Conservation (phyloP, 2,888 invertebrate genomes). For the Nasonovia ribisnigri region DNA sequence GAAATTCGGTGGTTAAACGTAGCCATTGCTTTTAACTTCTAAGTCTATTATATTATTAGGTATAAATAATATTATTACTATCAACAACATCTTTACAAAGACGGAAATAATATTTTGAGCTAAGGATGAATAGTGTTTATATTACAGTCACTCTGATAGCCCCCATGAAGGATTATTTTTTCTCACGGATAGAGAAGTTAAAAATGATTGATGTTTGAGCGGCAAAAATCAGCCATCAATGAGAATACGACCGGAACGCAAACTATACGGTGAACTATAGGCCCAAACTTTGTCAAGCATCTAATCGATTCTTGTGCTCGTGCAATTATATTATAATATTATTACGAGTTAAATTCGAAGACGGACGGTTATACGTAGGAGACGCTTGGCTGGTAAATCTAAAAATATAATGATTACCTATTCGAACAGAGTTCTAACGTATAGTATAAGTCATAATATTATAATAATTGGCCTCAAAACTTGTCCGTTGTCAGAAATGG, state of each 20-base stretch:
- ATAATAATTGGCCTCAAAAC: not conserved
- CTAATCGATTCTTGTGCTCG: not conserved
- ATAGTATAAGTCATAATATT: not conserved
- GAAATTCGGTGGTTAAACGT: not conserved
- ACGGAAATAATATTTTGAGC: not conserved
- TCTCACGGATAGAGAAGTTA: not conserved
- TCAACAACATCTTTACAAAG: not conserved
- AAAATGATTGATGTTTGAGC: not conserved
- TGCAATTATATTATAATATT: not conserved
- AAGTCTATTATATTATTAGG: not conserved
- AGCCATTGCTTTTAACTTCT: not conserved
- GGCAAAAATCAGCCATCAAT: not conserved
- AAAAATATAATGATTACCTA: not conserved
- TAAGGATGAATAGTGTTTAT: not conserved
- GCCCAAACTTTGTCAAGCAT: not conserved
- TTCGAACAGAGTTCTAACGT: not conserved
- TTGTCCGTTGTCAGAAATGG: not conserved
- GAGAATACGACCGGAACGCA: not conserved
- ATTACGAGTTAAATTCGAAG: not conserved
- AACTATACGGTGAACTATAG: not conserved
- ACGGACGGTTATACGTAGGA: not conserved
- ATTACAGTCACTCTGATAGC: not conserved
- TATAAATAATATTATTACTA: not conserved
- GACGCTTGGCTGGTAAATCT: not conserved
- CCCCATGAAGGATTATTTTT: not conserved